A percentile compares a stretch with the other conserved stretches of the same genome.
Conservation (phyloP, 2,113 vertebrate species). For the Apeltes quadracus region DNA sequence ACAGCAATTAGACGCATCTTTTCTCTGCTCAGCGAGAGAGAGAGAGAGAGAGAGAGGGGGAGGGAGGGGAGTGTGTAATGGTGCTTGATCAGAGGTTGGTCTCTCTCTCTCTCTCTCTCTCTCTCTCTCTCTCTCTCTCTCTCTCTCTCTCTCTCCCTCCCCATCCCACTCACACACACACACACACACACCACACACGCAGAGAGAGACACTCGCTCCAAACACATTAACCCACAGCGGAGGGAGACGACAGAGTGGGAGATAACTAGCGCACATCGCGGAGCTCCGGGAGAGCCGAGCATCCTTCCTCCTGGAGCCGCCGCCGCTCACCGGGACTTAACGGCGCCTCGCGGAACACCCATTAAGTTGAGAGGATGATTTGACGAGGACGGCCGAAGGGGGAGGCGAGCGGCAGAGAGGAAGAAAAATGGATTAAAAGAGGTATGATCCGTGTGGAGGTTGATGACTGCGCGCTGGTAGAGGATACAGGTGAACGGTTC, state of each 20-base stretch:
- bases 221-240: slow-evolving; percentile 44
- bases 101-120: slow-evolving; percentile 16
- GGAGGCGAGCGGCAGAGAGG: slow-evolving; percentile 23
- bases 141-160: neutral
- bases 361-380: slow-evolving; percentile 54
- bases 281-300: slow-evolving; percentile 36
- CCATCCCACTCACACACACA: neutral
- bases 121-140: slow-evolving; percentile 4
- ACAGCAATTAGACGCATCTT: slow-evolving; percentile 56
- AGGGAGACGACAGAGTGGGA: slow-evolving; percentile 51
- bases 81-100: slow-evolving; percentile 51
- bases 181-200: neutral
- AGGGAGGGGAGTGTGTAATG: neutral
- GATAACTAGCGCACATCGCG: slow-evolving; percentile 55
- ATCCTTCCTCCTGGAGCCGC: slow-evolving; percentile 13
- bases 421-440: slow-evolving; percentile 46
- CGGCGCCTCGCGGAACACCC: slow-evolving; percentile 25
- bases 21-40: slow-evolving; percentile 36
- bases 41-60: neutral
- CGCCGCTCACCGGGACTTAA: slow-evolving; percentile 43
- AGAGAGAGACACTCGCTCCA: neutral
- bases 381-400: slow-evolving; percentile 40
- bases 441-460: slow-evolving; percentile 50
- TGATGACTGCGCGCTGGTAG: slow-evolving; percentile 42
- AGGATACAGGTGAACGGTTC: neutral